Evolutionary conservation across 2,888 invertebrate genomes (phyloP), one percentile per base, ranked within the genome.

Genomic region (Acronicta alni): DNA sequence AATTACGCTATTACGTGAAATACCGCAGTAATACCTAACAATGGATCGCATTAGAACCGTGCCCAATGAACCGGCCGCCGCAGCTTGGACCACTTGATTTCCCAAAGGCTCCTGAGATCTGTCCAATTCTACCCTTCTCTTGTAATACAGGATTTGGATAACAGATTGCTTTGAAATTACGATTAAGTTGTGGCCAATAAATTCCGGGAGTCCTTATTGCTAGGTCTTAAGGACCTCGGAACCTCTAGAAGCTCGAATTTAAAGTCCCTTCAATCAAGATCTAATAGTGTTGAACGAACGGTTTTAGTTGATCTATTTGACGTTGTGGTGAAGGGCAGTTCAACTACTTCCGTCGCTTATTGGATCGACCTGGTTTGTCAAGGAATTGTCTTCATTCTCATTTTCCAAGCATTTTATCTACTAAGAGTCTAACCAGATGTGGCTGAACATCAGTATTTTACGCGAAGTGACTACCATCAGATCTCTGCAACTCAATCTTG

Each of bases 21-120:
- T 82, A 83, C 81, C 77, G 80, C 66, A 71, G 80, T 85, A 82
- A 87, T 86, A 83, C 79, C 76, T 81, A 80, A 83, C 84, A 83
- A 80, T 83, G 80, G 82, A 72, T 80, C 80, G 77, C 82, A 84
- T 84, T 81, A 84, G 75, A 76, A 52, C 39, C 74, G 69, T 72
- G 72, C 72, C 59, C 83, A 76, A 83, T 83, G 81, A 69, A 67
- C 68, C 72, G 59, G 43, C 66, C 69, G 68, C 60, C 62, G 56
- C 76, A 73, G 68, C 69, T 65, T 76, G 79, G 77, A 83, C 77
- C 81, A 74, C 78, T 81, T 88, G 88, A 87, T 89, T 88, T 88
- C 87, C 86, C 75, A 58, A 80, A 85, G 86, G 79, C 80, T 57
- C 62, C 51, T 47, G 54, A 72, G 76, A 77, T 72, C 72, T 69